Evolutionary conservation across 2,888 invertebrate genomes (phyloP), one percentile per base, ranked within the genome.

Genomic region (Megaustenia siamemsis): DNA sequence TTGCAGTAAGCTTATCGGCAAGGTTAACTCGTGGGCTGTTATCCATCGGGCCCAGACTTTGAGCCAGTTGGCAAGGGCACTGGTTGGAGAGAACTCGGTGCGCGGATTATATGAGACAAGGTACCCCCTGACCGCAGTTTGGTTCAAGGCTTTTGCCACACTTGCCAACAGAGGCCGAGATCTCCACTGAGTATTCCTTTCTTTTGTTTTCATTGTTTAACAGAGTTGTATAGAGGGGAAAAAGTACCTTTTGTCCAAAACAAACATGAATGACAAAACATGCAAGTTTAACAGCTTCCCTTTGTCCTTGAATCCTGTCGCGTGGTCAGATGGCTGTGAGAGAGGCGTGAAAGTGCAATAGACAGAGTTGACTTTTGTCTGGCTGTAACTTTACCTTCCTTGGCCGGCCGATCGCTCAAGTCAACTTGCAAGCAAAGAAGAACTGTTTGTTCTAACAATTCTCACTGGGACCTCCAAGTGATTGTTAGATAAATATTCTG

Each of bases 51-150:
- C n/a, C n/a, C 2, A 8, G n/a, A 43, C 35, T 12, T 49, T 49
- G 32, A 49, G 73, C 73, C 49, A 73, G 32, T 73, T 73, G 73
- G 73, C 73, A 73, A n/a, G 49, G 0, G 15, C 32, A 49, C n/a
- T 73, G 49, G 32, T 15, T 32, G 73, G 28, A 73, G 66, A 32
- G n/a, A 49, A 45, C 49, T 28, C 49, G 49, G 49, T 49, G 49
- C 73, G n/a, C 5, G 49, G 73, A 73, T 73, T 73, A 73, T 49
- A 73, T 73, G 73, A 49, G 49, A 24, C 73, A 73, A 49, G 32
- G 21, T 49, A 43, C 18, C 15, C 49, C 15, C 15, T 18, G 45
- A 49, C 49, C 28, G n/a, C 10, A 49, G 28, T 49, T 35, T 8
- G 1, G 15, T 32, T 49, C 49, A 73, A 73, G 73, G 73, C 1